phyloP scores from a whole-genome alignment of 2,113 vertebrate species.

The Antennarius striatus region DNA sequence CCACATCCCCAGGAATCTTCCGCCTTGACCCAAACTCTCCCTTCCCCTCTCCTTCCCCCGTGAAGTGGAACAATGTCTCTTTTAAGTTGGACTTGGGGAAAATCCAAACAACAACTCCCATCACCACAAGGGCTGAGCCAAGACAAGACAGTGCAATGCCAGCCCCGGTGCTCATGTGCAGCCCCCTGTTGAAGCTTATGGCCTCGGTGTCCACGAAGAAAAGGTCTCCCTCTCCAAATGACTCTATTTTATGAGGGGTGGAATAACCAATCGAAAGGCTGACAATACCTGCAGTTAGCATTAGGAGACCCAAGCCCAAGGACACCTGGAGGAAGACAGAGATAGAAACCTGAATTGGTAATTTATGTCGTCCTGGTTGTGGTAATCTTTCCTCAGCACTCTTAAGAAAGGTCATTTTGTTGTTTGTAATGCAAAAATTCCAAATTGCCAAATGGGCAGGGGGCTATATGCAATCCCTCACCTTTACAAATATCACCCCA shows the following conservation, averaged over 20 bases:
- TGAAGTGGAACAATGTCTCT: conserved; percentile 77
- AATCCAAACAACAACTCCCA: conserved; percentile 85
- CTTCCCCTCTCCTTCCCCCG: conserved; percentile 19
- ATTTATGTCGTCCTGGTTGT: conserved; percentile 13
- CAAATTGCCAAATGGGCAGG: conserved; percentile 23
- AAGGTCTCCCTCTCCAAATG: conserved; percentile 90
- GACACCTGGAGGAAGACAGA: conserved; percentile 80
- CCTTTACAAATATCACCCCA: conserved; percentile 58
- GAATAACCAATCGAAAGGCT: conserved; percentile 83
- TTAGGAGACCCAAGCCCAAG: conserved; percentile 86
- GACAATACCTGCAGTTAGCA: conserved; percentile 76
- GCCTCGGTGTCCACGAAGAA: conserved; percentile 89
- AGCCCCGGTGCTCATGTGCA: conserved; percentile 84
- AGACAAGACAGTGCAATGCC: conserved; percentile 88
- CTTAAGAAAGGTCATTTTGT: conserved; percentile 61
- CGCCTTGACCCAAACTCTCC: conserved; percentile 38
- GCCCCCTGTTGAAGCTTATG: conserved; percentile 86
- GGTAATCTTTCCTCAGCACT: conserved; percentile 7
- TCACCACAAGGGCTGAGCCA: conserved; percentile 81
- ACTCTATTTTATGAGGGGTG: conserved; percentile 88
- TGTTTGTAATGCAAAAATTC: conserved; percentile 54
- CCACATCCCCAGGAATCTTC: conserved; percentile 66
- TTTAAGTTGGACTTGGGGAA: conserved; percentile 84
- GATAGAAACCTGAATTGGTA: conserved; percentile 5
- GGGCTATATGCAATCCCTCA: conserved; percentile 20